These are phyloP conservation scores for Merops nubicus DNA, from an alignment of 2,113 vertebrate species.

Conservation along the genomic window DNA sequence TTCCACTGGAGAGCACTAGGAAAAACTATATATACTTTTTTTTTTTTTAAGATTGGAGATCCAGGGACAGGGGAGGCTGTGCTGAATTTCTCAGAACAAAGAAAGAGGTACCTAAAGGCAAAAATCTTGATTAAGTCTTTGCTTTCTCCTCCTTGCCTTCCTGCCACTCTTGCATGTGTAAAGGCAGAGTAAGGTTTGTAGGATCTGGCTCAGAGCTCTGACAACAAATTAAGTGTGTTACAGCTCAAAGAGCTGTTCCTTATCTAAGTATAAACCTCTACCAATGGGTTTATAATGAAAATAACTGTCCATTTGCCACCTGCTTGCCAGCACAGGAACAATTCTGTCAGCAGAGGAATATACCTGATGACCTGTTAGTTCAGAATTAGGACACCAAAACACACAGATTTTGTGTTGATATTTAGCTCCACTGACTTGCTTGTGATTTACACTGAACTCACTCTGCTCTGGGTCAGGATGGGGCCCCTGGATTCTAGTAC, in stretches of 20 bases:
- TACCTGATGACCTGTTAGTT: not conserved
- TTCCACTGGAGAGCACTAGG: constrained; percentile 14
- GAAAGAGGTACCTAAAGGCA: not conserved
- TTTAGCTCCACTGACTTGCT: not conserved
- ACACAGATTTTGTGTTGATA: not conserved
- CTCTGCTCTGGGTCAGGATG: not conserved
- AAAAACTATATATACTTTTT: not conserved
- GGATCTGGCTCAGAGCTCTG: not conserved
- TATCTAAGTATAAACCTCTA: not conserved
- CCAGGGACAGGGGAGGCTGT: not conserved
- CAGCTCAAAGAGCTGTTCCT: not conserved
- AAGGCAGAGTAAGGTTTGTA: not conserved
- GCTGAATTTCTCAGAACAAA: not conserved
- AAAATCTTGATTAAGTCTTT: not conserved
- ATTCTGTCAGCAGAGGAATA: not conserved
- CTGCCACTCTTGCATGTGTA: not conserved
- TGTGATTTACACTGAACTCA: not conserved
- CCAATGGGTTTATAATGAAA: not conserved
- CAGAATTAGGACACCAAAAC: not conserved
- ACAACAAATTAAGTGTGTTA: not conserved
- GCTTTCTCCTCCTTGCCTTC: not conserved
- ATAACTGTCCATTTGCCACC: not conserved
- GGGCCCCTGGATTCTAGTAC: not conserved
- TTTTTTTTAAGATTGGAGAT: not conserved
- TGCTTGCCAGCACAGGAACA: not conserved